Percentiles rank a stretch among this genome's conserved stretches.
phyloP scores from a whole-genome alignment of 2,113 vertebrate genomes.

The Perca fluviatilis region DNA sequence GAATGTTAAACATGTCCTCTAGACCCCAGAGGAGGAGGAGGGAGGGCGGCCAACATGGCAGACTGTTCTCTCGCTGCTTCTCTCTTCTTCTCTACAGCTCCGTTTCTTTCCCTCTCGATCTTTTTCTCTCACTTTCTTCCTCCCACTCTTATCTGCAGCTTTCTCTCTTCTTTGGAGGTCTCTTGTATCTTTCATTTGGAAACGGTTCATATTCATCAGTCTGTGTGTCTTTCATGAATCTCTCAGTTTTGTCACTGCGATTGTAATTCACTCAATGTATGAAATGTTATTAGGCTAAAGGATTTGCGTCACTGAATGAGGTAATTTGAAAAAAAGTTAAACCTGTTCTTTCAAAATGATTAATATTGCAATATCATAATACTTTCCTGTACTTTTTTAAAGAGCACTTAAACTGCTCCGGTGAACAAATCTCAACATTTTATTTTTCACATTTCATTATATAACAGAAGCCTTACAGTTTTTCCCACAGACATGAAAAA shows the following conservation, averaged over 20 bases:
- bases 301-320: slow-evolving; percentile 53
- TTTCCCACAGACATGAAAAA: neutral
- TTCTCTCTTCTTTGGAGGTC: slow-evolving; percentile 18
- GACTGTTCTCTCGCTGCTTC: slow-evolving; percentile 47
- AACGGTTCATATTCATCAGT: slow-evolving; percentile 5
- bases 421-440: neutral
- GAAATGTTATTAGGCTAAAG: slow-evolving; percentile 48
- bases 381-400: slow-evolving; percentile 4
- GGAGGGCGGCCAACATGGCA: slow-evolving; percentile 73
- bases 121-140: slow-evolving; percentile 27
- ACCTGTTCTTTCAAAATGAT: slow-evolving; percentile 34
- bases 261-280: slow-evolving; percentile 50
- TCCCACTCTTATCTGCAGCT: slow-evolving; percentile 45
- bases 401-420: neutral
- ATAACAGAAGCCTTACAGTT: neutral
- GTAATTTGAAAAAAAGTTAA: slow-evolving; percentile 40
- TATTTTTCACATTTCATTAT: neutral
- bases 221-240: neutral
- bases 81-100: slow-evolving; percentile 24
- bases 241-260: slow-evolving; percentile 8
- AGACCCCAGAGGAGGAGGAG: slow-evolving; percentile 77
- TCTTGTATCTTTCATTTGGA: slow-evolving; percentile 25
- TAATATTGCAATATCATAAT: slow-evolving; percentile 23
- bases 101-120: slow-evolving; percentile 7
- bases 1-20: slow-evolving; percentile 86